Base-by-base conservation (phyloP, 2,113 vertebrate genomes). In the Ranitomeya variabilis region DNA sequence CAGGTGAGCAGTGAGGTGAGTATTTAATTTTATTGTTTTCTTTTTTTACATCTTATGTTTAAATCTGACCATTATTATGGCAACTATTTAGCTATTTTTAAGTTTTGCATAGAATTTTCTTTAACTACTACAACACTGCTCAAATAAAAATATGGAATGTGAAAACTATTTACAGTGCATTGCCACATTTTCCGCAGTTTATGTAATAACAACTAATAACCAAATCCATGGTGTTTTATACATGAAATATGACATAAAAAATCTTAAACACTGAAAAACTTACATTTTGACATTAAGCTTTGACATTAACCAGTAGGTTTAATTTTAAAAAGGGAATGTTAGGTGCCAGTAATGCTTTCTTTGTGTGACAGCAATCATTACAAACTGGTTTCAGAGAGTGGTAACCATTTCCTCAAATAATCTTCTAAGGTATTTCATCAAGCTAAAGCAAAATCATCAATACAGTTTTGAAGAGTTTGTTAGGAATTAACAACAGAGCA, bases 381-480 rank as follows among this genome's bases (percentile, higher is more conserved):
- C 14, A 74, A 62, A 62, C 71, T 66, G 59, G n/a, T 51, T 78
- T 92, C 92, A 23, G 77, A 89, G 4, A 55, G 55, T 64, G 18
- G 60, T 67, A 69, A 85, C 88, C 88, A 60, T 89, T 93, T 93
- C 90, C 90, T 92, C 90, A 89, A 89, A 89, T 96, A 96, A 96
- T 96, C 95, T 97, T 94, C 93, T 94, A 95, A 96, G 95, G 64
- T 91, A 94, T 94, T 94, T 92, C 93, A 78, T 89, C 81, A 85
- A 89, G 60, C 82, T 85, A 62, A 85, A 59, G 87, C 87, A 79
- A 85, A 89, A 67, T 54, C 82, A 85, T 89, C 82, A 83, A 88
- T 82, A 76, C 21, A 83, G 52, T 88, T 82, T 74, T 73, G 80
- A 88, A 60, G 67, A 88, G 80, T 88, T 88, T 88, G 79, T 71